These are phyloP conservation scores for Montipora capricornis DNA, from an alignment of 64 coral and sea anemone species.

Conservation along the genomic window DNA sequence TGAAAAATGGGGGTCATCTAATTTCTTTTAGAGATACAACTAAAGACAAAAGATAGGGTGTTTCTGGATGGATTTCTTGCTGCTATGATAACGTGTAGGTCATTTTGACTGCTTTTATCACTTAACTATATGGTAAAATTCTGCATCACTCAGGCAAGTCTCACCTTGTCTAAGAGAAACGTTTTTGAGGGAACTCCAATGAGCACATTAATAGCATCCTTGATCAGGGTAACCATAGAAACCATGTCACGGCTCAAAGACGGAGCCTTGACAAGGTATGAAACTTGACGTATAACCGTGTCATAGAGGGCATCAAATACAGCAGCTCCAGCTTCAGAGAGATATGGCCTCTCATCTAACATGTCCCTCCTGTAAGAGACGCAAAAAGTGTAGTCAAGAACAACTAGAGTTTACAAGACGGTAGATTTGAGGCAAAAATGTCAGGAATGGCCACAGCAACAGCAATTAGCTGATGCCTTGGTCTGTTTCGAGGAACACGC, in stretches of 20 bases:
- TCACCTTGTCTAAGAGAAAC: conserved; percentile 83
- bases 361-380: conserved; percentile 61
- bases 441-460: too few relatives aligned
- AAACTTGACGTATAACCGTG: conserved; percentile 73
- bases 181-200: conserved; percentile 91
- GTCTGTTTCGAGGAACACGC: too few relatives aligned
- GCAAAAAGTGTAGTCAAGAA: too few relatives aligned
- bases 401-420: too few relatives aligned
- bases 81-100: too few relatives aligned
- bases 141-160: background rate
- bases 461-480: too few relatives aligned
- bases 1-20: too few relatives aligned
- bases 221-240: conserved; percentile 61
- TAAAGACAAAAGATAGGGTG: too few relatives aligned
- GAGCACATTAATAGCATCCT: conserved; percentile 81
- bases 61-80: too few relatives aligned
- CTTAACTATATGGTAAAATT: background rate
- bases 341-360: conserved; percentile 63
- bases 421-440: too few relatives aligned
- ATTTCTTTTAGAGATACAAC: too few relatives aligned
- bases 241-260: conserved; percentile 43
- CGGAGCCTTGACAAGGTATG: conserved; percentile 76
- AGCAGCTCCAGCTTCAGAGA: conserved; percentile 86
- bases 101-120: background rate
- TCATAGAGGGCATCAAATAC: conserved; percentile 91